These are phyloP conservation scores for Aurelia aurita DNA, from an alignment of 30 jellyfish, hydroid and myxozoan genomes.

Conservation along the genomic window DNA sequence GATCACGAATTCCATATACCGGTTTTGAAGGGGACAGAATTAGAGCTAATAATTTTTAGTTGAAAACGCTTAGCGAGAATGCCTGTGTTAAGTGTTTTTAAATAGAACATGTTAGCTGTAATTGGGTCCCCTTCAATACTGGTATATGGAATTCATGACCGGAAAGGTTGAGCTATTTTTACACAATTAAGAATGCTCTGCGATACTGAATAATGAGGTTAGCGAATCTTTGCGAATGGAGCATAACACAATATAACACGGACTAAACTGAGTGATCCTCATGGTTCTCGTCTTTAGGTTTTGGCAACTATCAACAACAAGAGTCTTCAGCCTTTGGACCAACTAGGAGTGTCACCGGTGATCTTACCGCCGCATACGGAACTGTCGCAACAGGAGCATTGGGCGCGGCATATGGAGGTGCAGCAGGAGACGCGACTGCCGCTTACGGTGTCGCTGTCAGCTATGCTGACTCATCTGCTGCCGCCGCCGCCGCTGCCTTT, in stretches of 20 bases:
- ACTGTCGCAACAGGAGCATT: slow-evolving; percentile 65
- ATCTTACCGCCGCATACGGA: slow-evolving; percentile 51
- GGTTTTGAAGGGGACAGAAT: too few relatives aligned
- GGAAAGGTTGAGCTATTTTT: too few relatives aligned
- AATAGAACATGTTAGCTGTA: too few relatives aligned
- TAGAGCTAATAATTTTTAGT: too few relatives aligned
- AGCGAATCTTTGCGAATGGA: background rate
- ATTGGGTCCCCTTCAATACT: too few relatives aligned
- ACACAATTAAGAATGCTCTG: too few relatives aligned
- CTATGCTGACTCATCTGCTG: slow-evolving; percentile 49
- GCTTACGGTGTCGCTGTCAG: slow-evolving; percentile 73
- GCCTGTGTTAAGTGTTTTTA: too few relatives aligned
- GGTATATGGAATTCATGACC: too few relatives aligned
- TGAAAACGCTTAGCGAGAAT: too few relatives aligned
- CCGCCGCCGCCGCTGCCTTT: slow-evolving; percentile 50
- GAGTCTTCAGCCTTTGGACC: slow-evolving; percentile 86
- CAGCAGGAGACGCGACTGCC: slow-evolving; percentile 64
- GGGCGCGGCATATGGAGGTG: slow-evolving; percentile 70
- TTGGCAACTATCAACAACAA: slow-evolving; percentile 83
- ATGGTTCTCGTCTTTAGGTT: slow-evolving; percentile 69
- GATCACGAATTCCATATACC: too few relatives aligned
- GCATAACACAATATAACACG: background rate
- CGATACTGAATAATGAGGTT: background rate
- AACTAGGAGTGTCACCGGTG: slow-evolving; percentile 62
- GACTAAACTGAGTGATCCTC: background rate